phyloP scores from a whole-genome alignment of 2,113 vertebrate genomes.

The Campylomormyrus numenius region DNA sequence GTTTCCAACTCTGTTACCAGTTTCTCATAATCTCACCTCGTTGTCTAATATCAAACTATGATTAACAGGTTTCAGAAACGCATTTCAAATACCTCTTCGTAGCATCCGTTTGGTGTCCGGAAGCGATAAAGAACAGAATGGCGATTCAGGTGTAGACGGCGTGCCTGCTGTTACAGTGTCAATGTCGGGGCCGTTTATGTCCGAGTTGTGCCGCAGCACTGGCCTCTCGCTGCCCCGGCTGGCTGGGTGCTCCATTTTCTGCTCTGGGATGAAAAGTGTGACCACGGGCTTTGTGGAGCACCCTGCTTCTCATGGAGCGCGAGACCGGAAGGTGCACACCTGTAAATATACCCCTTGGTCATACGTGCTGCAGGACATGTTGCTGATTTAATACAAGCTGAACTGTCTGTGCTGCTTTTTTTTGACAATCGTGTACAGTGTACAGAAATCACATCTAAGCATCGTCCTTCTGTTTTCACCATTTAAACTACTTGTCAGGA shows the following conservation, averaged over 20 bases:
- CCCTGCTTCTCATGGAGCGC: conserved; percentile 45
- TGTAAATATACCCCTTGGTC: conserved; percentile 23
- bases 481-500: conserved; percentile 14
- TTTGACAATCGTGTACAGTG: conserved; percentile 86
- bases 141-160: conserved; percentile 49
- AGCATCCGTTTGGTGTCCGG: conserved; percentile 42
- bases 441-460: conserved; percentile 20
- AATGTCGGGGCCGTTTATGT: neutral
- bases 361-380: conserved; percentile 19
- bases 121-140: conserved; percentile 60
- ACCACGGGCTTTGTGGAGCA: conserved; percentile 67
- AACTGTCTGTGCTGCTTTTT: conserved; percentile 74
- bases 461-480: conserved; percentile 33
- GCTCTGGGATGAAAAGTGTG: conserved; percentile 23
- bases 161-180: conserved; percentile 41
- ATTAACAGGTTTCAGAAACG: conserved; percentile 19
- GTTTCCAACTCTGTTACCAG: neutral
- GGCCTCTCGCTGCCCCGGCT: neutral
- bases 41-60: neutral
- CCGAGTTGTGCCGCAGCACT: neutral
- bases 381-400: conserved; percentile 32
- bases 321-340: neutral
- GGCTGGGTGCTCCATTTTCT: neutral
- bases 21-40: neutral
- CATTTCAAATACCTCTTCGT: conserved; percentile 39